Evolutionary conservation across 1,140 invertebrate genomes (phyloP).

Genomic region (Mactra quadrangularis): DNA sequence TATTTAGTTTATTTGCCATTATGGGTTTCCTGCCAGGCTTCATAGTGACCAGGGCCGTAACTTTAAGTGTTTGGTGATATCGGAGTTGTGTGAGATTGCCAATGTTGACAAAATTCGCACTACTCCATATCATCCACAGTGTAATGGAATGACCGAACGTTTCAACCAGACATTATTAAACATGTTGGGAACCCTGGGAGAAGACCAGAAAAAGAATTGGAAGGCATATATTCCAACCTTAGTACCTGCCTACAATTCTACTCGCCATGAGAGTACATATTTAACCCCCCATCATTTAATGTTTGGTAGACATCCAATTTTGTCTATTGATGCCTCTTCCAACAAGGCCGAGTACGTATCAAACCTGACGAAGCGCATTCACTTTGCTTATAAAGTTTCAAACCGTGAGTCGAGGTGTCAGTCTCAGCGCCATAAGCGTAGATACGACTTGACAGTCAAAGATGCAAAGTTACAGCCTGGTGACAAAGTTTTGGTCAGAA

Average conservation of each 20-base stretch:
- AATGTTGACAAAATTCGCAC: constrained; percentile 40
- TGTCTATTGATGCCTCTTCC: constrained; percentile 25
- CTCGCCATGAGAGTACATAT: constrained; percentile 22
- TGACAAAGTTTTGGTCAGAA: too few species aligned
- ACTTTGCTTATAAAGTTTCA: too few species aligned
- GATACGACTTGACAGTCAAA: too few species aligned
- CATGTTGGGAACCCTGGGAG: constrained; percentile 49
- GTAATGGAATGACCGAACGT: constrained; percentile 40
- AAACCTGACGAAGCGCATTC: too few species aligned
- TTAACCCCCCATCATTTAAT: constrained; percentile 18
- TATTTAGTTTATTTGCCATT: constrained; percentile 38
- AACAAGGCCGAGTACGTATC: too few species aligned
- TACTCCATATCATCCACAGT: constrained; percentile 58
- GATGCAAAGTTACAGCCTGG: too few species aligned
- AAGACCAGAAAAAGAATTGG: constrained; percentile 4
- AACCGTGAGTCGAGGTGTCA: too few species aligned
- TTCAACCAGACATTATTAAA: constrained; percentile 48
- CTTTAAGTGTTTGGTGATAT: constrained; percentile 41
- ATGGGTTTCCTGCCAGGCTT: constrained; percentile 27
- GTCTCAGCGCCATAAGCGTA: too few species aligned
- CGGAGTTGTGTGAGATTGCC: constrained; percentile 35
- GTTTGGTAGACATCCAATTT: constrained; percentile 13
- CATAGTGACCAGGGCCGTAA: constrained; percentile 50
- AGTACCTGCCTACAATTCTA: constrained; percentile 38
- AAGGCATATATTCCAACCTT: constrained; percentile 21